Base-by-base conservation (phyloP, 2,888 invertebrate genomes). In the Clanis bilineata region DNA sequence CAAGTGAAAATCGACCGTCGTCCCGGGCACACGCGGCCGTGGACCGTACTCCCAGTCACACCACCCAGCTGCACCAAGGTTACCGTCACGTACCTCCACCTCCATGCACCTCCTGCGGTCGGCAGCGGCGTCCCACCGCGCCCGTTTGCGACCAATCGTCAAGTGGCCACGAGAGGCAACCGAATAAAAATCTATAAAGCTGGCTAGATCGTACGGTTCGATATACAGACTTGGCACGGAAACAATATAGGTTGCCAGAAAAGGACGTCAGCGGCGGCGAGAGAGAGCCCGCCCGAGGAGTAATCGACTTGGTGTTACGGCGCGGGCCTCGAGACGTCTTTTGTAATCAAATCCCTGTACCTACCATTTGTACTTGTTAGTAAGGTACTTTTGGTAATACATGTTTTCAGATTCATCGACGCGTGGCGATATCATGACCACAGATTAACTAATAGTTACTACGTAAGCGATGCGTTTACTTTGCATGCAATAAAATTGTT, bases 1-100 rank as follows among this genome's bases (percentile, higher is more conserved):
- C 91, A 90, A 90, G 91, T 91, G 90, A 89, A 90, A 91, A 92
- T 91, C 91, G 91, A 91, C 89, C 86, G 83, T 80, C 85, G 82
- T 85, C 90, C 91, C 91, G 91, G 91, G 90, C 90, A 88, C 86
- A 89, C 91, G 91, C 88, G 80, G 76, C 76, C 76, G 65, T 64
- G 23, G 59, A 45, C 38, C 38, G 10, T 10, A 28, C 18, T 18
- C 47, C 25, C 15, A 2, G 44, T 45, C n/a, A n/a, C n/a, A n/a
- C n/a, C n/a, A n/a, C n/a, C 61, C 45, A 56, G 15, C 56, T 59
- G 45, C 55, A 60, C 25, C 55, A 47, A 56, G 55, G 55, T 56
- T 56, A 45, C 25, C 39, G 51, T 18, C 38, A 57, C 59, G 54
- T 59, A 57, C 57, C 57, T 62, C 51, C 54, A 54, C 12, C 23